Percentiles rank a stretch among this genome's conserved stretches.
Evolutionary conservation across 1,140 invertebrate species (phyloP).

Genomic region (Ostrea edulis): DNA sequence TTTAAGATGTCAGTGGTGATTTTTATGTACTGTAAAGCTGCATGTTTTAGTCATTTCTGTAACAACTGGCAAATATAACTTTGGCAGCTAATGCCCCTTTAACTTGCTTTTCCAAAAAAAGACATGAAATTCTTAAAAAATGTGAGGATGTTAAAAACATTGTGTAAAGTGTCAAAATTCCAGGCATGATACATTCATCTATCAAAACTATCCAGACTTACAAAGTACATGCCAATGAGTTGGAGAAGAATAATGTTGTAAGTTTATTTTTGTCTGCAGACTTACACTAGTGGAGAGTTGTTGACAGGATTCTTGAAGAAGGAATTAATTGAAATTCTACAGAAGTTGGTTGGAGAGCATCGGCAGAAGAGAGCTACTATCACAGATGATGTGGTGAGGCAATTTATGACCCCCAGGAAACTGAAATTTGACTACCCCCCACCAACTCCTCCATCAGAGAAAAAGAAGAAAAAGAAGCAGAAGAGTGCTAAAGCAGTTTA

Average conservation of each 20-base stretch:
- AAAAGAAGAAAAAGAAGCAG: slow-evolving; percentile 40
- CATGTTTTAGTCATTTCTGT: too few relatives aligned
- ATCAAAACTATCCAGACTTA: neutral
- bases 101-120: too few relatives aligned
- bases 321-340: slow-evolving; percentile 89
- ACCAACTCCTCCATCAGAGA: neutral
- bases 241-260: neutral
- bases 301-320: slow-evolving; percentile 97
- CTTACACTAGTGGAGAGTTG: slow-evolving; percentile 93
- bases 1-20: too few relatives aligned
- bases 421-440: slow-evolving; percentile 82
- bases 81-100: too few relatives aligned
- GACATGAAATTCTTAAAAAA: too few relatives aligned
- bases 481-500: neutral
- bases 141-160: too few relatives aligned
- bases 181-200: too few relatives aligned
- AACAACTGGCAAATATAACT: too few relatives aligned
- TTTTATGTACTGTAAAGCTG: too few relatives aligned
- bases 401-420: slow-evolving; percentile 92
- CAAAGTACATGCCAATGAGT: neutral
- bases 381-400: slow-evolving; percentile 91
- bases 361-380: slow-evolving; percentile 89
- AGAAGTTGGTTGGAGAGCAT: slow-evolving; percentile 89
- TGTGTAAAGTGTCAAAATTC: too few relatives aligned
- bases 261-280: slow-evolving; percentile 78